Conservation (phyloP, 2,888 invertebrate species). For the Tortricodes alternella region DNA sequence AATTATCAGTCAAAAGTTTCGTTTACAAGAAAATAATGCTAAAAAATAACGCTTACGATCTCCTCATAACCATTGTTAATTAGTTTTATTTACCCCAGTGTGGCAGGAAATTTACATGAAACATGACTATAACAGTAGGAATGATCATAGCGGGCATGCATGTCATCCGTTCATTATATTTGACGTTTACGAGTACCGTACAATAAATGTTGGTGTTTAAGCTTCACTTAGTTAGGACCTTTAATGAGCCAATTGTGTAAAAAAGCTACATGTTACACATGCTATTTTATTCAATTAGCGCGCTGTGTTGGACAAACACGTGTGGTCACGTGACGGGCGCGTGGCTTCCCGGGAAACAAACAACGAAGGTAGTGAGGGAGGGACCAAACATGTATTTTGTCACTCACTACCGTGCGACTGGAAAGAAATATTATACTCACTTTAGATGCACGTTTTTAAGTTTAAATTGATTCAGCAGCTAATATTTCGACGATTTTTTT, state of each 20-base stretch:
- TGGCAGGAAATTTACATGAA: slow-evolving; percentile 12
- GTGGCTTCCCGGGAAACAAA: slow-evolving; percentile 38
- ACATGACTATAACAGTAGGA: not conserved
- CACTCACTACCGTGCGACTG: too few species aligned
- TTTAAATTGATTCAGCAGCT: too few species aligned
- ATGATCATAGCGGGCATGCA: slow-evolving; percentile 38
- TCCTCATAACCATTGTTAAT: too few species aligned
- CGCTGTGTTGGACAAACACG: slow-evolving; percentile 45
- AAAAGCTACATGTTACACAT: slow-evolving; percentile 43
- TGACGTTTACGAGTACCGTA: slow-evolving; percentile 42
- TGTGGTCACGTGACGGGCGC: slow-evolving; percentile 49
- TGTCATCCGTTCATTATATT: slow-evolving; percentile 35
- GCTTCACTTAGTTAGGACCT: slow-evolving; percentile 46
- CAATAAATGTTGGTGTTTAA: slow-evolving; percentile 50
- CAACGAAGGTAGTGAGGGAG: too few species aligned
- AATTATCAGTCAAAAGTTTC: too few species aligned
- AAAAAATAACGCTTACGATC: too few species aligned
- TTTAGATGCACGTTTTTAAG: too few species aligned
- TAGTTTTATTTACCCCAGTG: not conserved
- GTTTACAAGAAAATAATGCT: too few species aligned
- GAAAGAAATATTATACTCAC: too few species aligned
- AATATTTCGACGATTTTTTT: too few species aligned
- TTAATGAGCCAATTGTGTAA: slow-evolving; percentile 61
- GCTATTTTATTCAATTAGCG: slow-evolving; percentile 56
- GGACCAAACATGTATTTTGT: too few species aligned